Evolutionary conservation across 2,797 vertebrate species (phyloP).

Genomic region (Neoniphon sammara): DNA sequence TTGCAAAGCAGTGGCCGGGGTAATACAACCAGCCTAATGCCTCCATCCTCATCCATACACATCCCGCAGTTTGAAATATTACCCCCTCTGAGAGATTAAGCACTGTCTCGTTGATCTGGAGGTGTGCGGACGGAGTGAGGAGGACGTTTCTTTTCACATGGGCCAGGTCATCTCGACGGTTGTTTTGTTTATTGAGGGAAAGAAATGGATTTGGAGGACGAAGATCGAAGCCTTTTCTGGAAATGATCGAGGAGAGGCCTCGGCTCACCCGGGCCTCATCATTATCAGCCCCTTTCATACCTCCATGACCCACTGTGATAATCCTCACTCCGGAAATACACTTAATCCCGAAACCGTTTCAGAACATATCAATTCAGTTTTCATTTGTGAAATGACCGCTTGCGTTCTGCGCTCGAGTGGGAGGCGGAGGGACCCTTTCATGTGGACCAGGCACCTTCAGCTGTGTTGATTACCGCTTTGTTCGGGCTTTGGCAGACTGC

Average conservation of each 20-base stretch:
- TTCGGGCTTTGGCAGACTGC: background rate
- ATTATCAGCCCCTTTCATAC: background rate
- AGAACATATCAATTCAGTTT: background rate
- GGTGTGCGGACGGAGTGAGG: constrained; percentile 8
- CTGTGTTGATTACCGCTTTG: constrained; percentile 15
- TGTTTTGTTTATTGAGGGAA: background rate
- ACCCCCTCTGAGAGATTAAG: constrained; percentile 27
- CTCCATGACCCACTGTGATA: background rate
- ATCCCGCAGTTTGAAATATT: constrained; percentile 48
- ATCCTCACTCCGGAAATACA: background rate
- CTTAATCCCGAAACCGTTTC: no score
- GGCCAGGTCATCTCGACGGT: background rate
- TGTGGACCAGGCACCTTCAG: background rate
- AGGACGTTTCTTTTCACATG: constrained; percentile 5
- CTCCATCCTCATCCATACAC: constrained; percentile 22
- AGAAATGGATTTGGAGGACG: constrained; percentile 15
- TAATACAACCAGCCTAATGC: constrained; percentile 47
- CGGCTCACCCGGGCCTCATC: constrained; percentile 1
- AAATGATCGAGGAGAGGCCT: no score
- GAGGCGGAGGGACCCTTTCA: background rate
- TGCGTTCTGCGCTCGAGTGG: background rate
- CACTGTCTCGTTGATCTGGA: constrained; percentile 8
- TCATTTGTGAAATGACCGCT: background rate
- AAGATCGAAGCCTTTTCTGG: background rate
- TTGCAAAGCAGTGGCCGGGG: constrained; percentile 26